These are phyloP conservation scores for Pristiophorus japonicus DNA, from an alignment of 2,113 vertebrate genomes.

Conservation along the genomic window DNA sequence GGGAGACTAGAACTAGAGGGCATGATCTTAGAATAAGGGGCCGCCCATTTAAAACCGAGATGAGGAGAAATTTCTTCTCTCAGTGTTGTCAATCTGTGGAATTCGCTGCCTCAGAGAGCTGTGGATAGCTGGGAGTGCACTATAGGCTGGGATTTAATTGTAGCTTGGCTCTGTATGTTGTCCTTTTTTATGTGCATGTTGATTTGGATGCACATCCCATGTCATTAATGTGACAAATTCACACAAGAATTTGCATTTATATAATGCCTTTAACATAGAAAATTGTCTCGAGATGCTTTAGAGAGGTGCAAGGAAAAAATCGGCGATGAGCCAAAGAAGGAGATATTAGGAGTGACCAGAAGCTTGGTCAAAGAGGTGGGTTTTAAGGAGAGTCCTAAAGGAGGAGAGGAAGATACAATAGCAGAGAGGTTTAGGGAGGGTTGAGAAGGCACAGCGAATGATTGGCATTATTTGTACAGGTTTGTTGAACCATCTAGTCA, in stretches of 20 bases:
- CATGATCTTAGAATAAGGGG: no score
- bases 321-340: neutral
- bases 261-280: neutral
- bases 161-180: no score
- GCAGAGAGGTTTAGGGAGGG: no score
- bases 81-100: no score
- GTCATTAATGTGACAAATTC: neutral
- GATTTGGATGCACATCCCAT: neutral
- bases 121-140: no score
- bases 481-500: neutral
- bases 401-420: neutral
- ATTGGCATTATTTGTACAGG: neutral
- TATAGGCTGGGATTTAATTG: no score
- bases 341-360: neutral
- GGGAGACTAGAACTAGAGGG: no score
- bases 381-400: neutral
- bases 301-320: neutral
- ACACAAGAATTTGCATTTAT: neutral
- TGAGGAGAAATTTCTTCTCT: no score
- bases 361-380: neutral
- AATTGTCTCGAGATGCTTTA: neutral
- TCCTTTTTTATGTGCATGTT: no score
- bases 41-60: no score
- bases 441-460: neutral
- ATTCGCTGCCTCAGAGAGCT: no score